phyloP scores from a whole-genome alignment of 2,797 vertebrate species.

The Sebastes iracundus region DNA sequence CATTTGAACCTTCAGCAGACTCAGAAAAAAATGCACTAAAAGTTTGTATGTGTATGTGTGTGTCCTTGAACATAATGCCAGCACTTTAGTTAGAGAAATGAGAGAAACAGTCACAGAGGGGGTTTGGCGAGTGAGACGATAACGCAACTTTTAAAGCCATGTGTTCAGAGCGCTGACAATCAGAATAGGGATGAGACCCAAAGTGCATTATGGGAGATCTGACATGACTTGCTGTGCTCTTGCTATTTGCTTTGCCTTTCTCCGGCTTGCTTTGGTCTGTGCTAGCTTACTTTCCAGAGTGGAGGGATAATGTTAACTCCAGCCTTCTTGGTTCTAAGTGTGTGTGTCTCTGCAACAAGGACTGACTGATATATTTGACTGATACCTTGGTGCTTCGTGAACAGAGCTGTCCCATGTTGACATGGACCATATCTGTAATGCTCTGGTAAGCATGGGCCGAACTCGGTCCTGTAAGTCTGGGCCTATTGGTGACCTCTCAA shows the following conservation, averaged over 20 bases:
- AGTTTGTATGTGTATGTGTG: slow-evolving; percentile 67
- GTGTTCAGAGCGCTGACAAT: slow-evolving; percentile 87
- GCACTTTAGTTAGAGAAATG: slow-evolving; percentile 78
- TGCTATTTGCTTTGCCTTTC: slow-evolving; percentile 75
- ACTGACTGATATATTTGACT: slow-evolving; percentile 56
- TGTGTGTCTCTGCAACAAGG: slow-evolving; percentile 60
- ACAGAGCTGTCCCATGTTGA: slow-evolving; percentile 66
- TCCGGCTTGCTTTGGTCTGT: slow-evolving; percentile 77
- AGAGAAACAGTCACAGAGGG: slow-evolving; percentile 38
- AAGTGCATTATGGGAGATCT: slow-evolving; percentile 79
- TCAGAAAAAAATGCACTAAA: slow-evolving; percentile 77
- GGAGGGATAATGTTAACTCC: slow-evolving; percentile 56
- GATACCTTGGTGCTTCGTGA: slow-evolving; percentile 76
- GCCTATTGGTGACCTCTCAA: slow-evolving; percentile 52
- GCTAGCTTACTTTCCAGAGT: slow-evolving; percentile 70
- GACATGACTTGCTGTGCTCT: slow-evolving; percentile 76
- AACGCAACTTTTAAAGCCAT: slow-evolving; percentile 80
- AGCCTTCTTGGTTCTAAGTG: slow-evolving; percentile 60
- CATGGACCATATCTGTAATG: slow-evolving; percentile 65
- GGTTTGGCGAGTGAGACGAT: slow-evolving; percentile 36
- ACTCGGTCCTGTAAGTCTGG: slow-evolving; percentile 36
- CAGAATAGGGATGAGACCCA: slow-evolving; percentile 76
- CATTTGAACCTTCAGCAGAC: slow-evolving; percentile 67
- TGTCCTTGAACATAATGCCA: slow-evolving; percentile 80
- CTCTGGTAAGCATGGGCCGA: slow-evolving; percentile 55